A percentile compares a stretch with the other conserved stretches of the same genome.
Evolutionary conservation across 2,113 vertebrate genomes (phyloP).

Genomic region (Tetrao urogallus): DNA sequence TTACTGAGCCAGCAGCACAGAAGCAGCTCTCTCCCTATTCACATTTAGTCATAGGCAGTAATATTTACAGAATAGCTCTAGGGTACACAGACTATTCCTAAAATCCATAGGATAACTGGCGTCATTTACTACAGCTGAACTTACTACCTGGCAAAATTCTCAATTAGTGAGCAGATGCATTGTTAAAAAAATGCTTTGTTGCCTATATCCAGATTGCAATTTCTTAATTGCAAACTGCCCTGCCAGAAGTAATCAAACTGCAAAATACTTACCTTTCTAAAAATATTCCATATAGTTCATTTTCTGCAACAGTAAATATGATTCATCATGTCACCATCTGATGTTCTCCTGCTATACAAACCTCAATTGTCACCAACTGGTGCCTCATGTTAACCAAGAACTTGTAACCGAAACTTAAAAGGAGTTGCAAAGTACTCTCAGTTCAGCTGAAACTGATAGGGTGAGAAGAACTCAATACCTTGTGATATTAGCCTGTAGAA

Average conservation of each 20-base stretch:
- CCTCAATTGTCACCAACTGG: background rate
- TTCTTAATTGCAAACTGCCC: slow-evolving; percentile 10
- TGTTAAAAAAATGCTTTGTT: background rate
- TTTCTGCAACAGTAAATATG: slow-evolving; percentile 24
- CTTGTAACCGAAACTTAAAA: background rate
- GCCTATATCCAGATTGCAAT: background rate
- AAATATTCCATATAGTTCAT: background rate
- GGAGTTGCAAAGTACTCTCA: background rate
- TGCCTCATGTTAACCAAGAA: background rate
- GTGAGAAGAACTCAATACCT: background rate
- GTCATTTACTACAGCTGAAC: background rate
- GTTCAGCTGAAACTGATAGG: background rate
- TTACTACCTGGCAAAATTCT: background rate
- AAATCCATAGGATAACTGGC: background rate
- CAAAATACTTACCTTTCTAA: slow-evolving; percentile 42
- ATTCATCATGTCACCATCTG: background rate
- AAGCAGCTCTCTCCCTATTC: background rate
- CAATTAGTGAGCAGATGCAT: background rate
- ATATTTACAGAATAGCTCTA: background rate
- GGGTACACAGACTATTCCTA: background rate
- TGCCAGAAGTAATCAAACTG: slow-evolving; percentile 7
- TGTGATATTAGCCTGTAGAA: background rate
- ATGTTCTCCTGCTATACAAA: background rate
- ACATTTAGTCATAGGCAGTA: background rate
- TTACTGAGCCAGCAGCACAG: background rate